phyloP scores from a whole-genome alignment of 2,113 vertebrate species.

The Phyllostomus discolor region DNA sequence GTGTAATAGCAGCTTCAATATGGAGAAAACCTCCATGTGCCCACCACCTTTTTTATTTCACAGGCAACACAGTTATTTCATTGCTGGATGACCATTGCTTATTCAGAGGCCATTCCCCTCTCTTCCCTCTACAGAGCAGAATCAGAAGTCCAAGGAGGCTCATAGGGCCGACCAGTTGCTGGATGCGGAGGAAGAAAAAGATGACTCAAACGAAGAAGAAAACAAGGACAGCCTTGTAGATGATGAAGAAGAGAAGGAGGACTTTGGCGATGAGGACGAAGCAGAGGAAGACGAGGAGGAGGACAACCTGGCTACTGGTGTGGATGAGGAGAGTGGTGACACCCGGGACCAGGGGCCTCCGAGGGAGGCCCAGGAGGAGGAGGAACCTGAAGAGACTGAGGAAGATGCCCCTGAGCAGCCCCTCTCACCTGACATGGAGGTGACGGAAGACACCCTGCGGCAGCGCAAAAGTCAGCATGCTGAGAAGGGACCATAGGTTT shows the following conservation, averaged over 20 bases:
- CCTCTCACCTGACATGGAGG: slow-evolving; percentile 42
- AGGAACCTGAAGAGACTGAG: slow-evolving; percentile 53
- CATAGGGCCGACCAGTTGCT: slow-evolving; percentile 63
- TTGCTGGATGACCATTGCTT: background rate
- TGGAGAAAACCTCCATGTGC: background rate
- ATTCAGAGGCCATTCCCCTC: background rate
- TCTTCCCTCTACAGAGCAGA: slow-evolving; percentile 72
- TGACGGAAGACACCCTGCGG: slow-evolving; percentile 77
- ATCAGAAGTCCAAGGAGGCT: slow-evolving; percentile 66
- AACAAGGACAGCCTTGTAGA: slow-evolving; percentile 77
- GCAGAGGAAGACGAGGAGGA: slow-evolving; percentile 76
- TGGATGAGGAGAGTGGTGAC: slow-evolving; percentile 23
- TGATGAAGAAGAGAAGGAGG: slow-evolving; percentile 75
- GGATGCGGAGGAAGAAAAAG: slow-evolving; percentile 73
- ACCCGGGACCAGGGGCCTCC: slow-evolving; percentile 61
- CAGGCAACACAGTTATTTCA: background rate
- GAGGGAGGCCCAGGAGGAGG: slow-evolving; percentile 76
- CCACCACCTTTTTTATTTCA: background rate
- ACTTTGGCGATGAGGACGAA: slow-evolving; percentile 54
- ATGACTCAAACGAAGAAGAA: slow-evolving; percentile 62
- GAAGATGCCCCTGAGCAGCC: slow-evolving; percentile 50
- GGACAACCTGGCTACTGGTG: background rate
- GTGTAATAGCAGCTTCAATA: background rate
- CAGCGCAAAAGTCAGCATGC: slow-evolving; percentile 81
- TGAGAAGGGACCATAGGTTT: slow-evolving; percentile 66